These are phyloP conservation scores for Meta bourneti DNA, from an alignment of 2,888 invertebrate species.

Conservation along the genomic window DNA sequence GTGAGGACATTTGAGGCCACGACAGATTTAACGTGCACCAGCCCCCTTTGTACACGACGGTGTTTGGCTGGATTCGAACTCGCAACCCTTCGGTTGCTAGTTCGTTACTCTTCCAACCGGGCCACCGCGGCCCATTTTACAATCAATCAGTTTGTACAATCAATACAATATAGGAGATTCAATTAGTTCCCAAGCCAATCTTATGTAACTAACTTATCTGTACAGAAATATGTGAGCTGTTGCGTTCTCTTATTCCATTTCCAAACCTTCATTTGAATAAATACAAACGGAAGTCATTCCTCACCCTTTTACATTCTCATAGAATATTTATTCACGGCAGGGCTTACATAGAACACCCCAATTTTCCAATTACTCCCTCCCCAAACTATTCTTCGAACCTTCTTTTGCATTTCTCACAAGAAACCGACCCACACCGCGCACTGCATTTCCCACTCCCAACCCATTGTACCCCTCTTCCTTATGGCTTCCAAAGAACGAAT, in stretches of 20 bases:
- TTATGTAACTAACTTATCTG: not conserved
- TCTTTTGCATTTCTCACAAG: conserved; percentile 21
- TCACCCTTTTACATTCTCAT: not conserved
- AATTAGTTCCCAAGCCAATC: not conserved
- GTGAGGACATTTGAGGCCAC: no score
- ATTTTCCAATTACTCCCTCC: conserved; percentile 23
- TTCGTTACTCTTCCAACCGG: no score
- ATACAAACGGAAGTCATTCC: conserved; percentile 51
- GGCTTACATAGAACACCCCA: conserved; percentile 10
- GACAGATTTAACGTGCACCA: no score
- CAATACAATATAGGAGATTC: not conserved
- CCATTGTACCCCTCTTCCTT: conserved; percentile 53
- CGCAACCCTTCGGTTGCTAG: no score
- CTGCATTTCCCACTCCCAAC: conserved; percentile 35
- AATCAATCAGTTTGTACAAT: not conserved
- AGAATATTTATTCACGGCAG: conserved; percentile 17
- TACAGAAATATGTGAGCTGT: not conserved
- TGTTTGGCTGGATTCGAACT: no score
- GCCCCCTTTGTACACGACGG: no score
- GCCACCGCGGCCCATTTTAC: no score
- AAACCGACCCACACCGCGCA: conserved; percentile 17
- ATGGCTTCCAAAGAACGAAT: conserved; percentile 37
- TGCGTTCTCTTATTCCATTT: conserved; percentile 3
- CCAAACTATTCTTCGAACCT: not conserved
- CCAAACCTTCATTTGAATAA: conserved; percentile 50